Evolutionary conservation across 2,888 invertebrate species (phyloP).

Genomic region (Physocephala rufipes): DNA sequence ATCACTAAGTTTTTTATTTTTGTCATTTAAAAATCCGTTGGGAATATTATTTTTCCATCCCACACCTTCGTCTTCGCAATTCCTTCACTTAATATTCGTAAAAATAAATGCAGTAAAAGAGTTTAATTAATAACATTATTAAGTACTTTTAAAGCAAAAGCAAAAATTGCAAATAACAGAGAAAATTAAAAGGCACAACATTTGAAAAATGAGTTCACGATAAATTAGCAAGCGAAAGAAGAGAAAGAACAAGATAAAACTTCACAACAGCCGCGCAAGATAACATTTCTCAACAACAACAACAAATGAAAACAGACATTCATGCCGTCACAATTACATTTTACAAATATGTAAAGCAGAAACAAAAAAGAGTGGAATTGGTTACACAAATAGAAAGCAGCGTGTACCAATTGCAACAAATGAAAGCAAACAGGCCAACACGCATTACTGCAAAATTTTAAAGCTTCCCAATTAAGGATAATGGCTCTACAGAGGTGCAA

Average conservation of each 20-base stretch:
- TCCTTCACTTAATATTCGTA: no score
- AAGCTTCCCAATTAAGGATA: no score
- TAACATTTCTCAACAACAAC: background rate
- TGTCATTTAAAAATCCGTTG: no score
- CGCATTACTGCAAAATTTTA: no score
- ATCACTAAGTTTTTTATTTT: no score
- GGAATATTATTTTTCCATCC: no score
- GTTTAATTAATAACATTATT: background rate
- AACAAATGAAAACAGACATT: no score
- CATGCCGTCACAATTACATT: background rate
- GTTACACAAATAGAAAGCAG: background rate
- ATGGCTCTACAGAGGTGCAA: no score
- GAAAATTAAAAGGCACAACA: background rate
- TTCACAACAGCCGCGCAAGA: background rate
- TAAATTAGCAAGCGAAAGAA: background rate
- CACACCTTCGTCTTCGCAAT: no score
- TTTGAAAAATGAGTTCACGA: background rate
- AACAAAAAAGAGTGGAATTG: background rate
- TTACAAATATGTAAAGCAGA: background rate
- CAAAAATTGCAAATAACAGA: conserved; percentile 7
- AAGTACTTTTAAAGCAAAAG: background rate
- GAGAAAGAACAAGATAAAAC: background rate
- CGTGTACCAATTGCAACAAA: no score
- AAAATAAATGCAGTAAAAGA: no score
- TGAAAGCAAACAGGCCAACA: no score